Base-by-base conservation (phyloP, 2,797 vertebrate genomes). In the Aotus griseimembra region DNA sequence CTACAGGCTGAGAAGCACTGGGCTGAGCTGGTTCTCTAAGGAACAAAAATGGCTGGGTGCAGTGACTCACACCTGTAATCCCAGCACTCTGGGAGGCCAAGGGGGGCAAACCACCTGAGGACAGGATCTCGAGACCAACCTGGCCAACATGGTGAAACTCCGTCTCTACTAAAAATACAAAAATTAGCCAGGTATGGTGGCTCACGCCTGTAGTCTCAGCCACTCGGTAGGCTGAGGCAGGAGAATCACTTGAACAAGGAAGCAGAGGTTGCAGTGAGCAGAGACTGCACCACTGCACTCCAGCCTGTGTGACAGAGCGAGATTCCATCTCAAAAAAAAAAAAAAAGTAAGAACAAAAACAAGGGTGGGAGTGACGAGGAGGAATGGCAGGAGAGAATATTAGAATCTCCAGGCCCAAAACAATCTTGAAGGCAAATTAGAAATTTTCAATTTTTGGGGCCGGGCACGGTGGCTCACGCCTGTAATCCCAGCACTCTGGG, bases 171-270 rank as follows among this genome's bases (percentile, higher is more conserved):
- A 67, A 67, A n/a, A 67, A n/a, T n/a, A 67, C 15, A n/a, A 67
- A 67, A 67, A 67, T 67, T 67, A n/a, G 7, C 61, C 15, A 33
- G 61, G 30, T 67, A 14, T 17, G 17, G 33, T 67, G 61, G 33
- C 4, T 4, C 7, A 0, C 0, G 15, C 61, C 61, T 2, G 1
- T n/a, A 67, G 15, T 67, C 61, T 33, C 33, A n/a, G 61, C 33
- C 17, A 67, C 61, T 67, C 0, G 1, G 61, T 33, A 67, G 33
- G 14, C 30, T 67, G 61, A n/a, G 33, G 61, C 61, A 67, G 61
- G 30, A 64, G 61, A 67, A 67, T 8, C 17, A 11, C 15, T 8
- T 67, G 33, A 67, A 67, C 15, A 15, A 67, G 61, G 33, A 67
- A 33, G 15, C 17, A 33, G 15, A 67, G 61, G 61, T n/a, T 67